Evolutionary conservation across 2,888 invertebrate genomes (phyloP).

Genomic region (Agrochola circellaris): DNA sequence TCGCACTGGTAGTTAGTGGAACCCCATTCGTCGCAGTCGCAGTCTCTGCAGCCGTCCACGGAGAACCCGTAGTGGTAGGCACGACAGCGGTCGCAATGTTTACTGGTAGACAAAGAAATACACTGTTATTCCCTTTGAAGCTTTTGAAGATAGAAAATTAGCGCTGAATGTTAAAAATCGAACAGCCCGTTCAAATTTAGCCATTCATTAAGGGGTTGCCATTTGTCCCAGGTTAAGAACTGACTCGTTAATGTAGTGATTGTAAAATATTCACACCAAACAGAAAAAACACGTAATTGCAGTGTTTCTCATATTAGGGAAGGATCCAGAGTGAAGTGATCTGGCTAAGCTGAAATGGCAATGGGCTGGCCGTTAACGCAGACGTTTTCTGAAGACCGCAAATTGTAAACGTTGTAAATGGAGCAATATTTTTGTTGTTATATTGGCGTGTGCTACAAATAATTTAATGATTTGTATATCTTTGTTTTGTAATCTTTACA

Average conservation of each 20-base stretch:
- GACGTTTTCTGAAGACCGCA: neutral
- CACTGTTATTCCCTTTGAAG: neutral
- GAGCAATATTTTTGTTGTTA: neutral
- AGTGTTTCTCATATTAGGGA: neutral
- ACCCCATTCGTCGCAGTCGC: constrained; percentile 97
- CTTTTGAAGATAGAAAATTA: neutral
- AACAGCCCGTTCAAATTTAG: no score
- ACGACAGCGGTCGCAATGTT: constrained; percentile 94
- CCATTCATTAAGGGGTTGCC: no score
- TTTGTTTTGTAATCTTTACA: neutral
- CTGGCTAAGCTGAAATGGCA: neutral
- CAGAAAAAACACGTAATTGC: neutral
- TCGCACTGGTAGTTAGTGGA: constrained; percentile 97
- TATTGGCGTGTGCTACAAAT: neutral
- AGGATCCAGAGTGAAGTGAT: neutral
- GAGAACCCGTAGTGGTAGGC: constrained; percentile 96
- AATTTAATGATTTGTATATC: no score
- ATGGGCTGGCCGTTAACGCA: neutral
- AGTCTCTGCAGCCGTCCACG: constrained; percentile 94
- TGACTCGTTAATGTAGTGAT: neutral
- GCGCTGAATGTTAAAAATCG: neutral
- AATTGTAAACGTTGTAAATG: neutral
- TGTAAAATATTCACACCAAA: neutral
- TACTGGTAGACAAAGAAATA: constrained; percentile 76
- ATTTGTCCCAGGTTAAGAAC: no score